Evolutionary conservation across 1,140 invertebrate genomes (phyloP), one percentile per base, ranked within the genome.

Genomic region (Phymorhynchus buccinoides): DNA sequence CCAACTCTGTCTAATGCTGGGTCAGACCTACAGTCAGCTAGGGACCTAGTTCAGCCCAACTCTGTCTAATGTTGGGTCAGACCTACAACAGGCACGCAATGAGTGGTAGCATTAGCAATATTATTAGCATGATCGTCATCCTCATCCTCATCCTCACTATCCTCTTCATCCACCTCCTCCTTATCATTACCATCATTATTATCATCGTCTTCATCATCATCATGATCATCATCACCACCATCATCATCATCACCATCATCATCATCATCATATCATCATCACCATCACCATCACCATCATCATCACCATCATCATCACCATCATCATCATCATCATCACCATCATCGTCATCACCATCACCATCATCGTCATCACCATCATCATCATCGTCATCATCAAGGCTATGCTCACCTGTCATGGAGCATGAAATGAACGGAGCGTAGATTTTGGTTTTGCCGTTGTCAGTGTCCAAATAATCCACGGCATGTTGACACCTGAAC

Each of bases 401-500:
- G 18, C 6, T 18, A 48, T 18, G 12, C 79, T 81, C 3, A 85
- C 84, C 84, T 37, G 84, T 77, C 48, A 82, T 85, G 41, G 66
- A 44, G 35, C 84, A 85, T 6, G 84, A 42, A 41, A 84, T 85
- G 80, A 85, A 85, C 68, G 85, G 85, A 56, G 86, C 62, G 37
- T 83, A 41, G 81, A 85, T 87, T 56, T 62, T 82, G 27, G 35
- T 35, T 27, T 41, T 22, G 14, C 73, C 56, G 2, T 75, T 56
- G 27, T 79, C 83, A 22, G 32, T 39, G 41, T 83, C 75, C 22
- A 84, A 79, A 66, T 84, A 83, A 48, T 87, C 86, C n/a, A 85
- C 84, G 16, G 80, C 77, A 18, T 87, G 84, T 62, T 83, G 83
- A 73, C 86, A 87, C 80, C 85, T 85, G 62, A 87, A 85, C 27